phyloP scores from a whole-genome alignment of 2,113 vertebrate genomes.

The Tetraodon nigroviridis region DNA sequence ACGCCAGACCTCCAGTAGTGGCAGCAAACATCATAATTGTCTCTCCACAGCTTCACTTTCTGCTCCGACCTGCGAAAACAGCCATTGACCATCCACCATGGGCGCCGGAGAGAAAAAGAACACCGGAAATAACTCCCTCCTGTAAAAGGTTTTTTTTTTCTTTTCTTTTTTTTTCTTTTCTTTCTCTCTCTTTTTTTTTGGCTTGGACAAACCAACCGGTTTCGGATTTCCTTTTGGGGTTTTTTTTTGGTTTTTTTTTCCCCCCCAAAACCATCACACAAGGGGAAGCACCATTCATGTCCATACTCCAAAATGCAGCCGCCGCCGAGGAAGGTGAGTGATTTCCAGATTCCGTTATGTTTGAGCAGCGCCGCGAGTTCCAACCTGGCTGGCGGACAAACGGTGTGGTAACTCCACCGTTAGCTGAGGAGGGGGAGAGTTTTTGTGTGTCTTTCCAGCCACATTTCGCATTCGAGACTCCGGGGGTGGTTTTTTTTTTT shows the following conservation, averaged over 20 bases:
- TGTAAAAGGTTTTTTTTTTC: conserved; percentile 15
- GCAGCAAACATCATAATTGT: conserved; percentile 40
- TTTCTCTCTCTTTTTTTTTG: background rate
- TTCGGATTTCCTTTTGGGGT: conserved; percentile 59
- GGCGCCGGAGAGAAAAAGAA: conserved; percentile 72
- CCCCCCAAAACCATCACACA: conserved; percentile 54
- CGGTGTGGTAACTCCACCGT: conserved; percentile 9
- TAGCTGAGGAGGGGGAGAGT: conserved; percentile 4
- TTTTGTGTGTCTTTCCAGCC: background rate
- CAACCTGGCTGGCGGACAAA: conserved; percentile 47
- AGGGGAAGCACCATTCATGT: conserved; percentile 75
- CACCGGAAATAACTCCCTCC: conserved; percentile 51
- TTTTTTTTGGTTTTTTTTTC: too few relatives aligned
- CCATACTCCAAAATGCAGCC: conserved; percentile 89
- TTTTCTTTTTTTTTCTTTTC: too few relatives aligned
- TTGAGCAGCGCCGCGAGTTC: conserved; percentile 18
- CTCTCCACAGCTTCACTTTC: conserved; percentile 32
- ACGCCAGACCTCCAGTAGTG: conserved; percentile 48
- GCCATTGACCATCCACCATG: conserved; percentile 70
- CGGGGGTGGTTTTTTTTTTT: too few relatives aligned
- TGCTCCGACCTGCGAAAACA: conserved; percentile 29
- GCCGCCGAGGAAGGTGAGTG: conserved; percentile 92
- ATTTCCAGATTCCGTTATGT: conserved; percentile 53
- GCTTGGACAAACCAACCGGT: conserved; percentile 26
- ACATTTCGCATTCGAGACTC: too few relatives aligned